phyloP scores from a whole-genome alignment of 2,888 invertebrate species.

The Campoplex nolae region DNA sequence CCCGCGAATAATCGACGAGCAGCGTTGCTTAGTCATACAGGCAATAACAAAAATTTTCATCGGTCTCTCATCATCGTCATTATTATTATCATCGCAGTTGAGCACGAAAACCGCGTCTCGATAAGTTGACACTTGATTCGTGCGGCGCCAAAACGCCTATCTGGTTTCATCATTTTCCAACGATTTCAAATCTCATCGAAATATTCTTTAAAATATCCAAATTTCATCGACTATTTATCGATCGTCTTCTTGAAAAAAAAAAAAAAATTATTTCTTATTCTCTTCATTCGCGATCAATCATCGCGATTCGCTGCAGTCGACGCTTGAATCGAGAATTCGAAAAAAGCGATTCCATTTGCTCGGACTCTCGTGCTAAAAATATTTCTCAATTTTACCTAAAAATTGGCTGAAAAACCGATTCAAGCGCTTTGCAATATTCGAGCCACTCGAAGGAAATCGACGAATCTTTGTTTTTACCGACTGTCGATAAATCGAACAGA shows the following conservation, averaged over 20 bases:
- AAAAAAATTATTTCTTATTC: too few species aligned
- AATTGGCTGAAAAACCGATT: too few species aligned
- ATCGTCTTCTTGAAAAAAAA: too few species aligned
- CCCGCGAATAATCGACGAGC: neutral
- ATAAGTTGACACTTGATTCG: neutral
- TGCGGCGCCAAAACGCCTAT: neutral
- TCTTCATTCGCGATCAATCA: too few species aligned
- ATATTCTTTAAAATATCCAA: too few species aligned
- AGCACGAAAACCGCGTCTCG: neutral
- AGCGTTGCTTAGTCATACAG: slow-evolving; percentile 4
- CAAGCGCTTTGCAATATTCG: neutral
- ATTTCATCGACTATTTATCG: too few species aligned
- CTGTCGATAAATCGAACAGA: neutral
- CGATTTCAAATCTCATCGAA: neutral
- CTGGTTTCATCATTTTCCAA: neutral
- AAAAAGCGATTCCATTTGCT: too few species aligned
- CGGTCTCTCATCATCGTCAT: slow-evolving; percentile 3
- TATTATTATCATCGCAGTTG: slow-evolving; percentile 1
- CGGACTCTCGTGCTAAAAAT: too few species aligned
- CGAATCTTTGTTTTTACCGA: neutral
- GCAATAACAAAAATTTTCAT: slow-evolving; percentile 35
- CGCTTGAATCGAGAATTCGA: too few species aligned
- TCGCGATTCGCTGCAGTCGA: too few species aligned
- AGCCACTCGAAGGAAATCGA: neutral
- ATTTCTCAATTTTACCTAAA: too few species aligned